Evolutionary conservation across 2,888 invertebrate species (phyloP).

Genomic region (Sepiola atlantica): DNA sequence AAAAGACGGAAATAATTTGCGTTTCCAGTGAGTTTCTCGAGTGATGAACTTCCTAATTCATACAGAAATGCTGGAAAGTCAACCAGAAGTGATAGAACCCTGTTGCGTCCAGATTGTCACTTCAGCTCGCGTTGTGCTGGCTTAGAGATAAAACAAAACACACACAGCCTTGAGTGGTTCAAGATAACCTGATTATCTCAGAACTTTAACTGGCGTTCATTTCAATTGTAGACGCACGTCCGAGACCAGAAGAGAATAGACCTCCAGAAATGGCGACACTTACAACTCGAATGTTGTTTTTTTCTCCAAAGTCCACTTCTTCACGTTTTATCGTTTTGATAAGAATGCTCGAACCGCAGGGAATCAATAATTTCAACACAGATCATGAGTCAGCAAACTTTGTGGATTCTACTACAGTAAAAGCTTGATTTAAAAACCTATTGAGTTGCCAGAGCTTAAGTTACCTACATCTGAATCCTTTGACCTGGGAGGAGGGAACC

Average conservation of each 20-base stretch:
- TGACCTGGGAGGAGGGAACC: too few relatives aligned
- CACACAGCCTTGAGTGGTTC: background rate
- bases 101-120: constrained; percentile 4
- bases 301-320: background rate
- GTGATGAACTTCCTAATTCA: constrained; percentile 32
- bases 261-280: constrained; percentile 22
- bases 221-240: background rate
- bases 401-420: background rate
- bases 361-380: background rate
- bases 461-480: background rate
- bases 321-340: background rate
- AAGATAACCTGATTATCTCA: constrained; percentile 11
- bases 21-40: background rate
- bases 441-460: background rate
- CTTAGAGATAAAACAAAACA: constrained; percentile 20
- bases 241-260: background rate
- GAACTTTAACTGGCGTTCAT: background rate
- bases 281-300: background rate
- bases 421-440: background rate
- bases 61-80: constrained; percentile 5
- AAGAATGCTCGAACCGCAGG: background rate
- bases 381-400: background rate
- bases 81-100: constrained; percentile 13
- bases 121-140: background rate
- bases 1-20: background rate